Evolutionary conservation across 2,888 invertebrate genomes (phyloP), one percentile per base, ranked within the genome.

Genomic region (Zhuqinia jingwanae): DNA sequence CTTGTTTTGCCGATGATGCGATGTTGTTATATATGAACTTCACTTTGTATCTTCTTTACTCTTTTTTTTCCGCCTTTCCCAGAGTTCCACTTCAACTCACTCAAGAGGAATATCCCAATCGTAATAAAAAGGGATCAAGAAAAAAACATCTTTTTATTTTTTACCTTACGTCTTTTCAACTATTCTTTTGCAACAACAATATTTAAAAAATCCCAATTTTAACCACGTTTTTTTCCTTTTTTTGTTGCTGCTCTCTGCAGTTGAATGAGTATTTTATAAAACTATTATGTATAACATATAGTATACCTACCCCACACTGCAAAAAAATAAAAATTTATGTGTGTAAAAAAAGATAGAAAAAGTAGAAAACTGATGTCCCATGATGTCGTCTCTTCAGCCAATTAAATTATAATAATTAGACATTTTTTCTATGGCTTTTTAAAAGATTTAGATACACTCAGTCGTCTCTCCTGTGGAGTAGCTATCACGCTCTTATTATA

Each of bases 341-440:
- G n/a, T n/a, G n/a, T n/a, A n/a, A 36, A 8, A 36, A 36, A 36
- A 36, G 3, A 36, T 36, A 30, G n/a, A 30, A 25, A 5, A 3
- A 2, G 45, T n/a, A n/a, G n/a, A n/a, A n/a, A n/a, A n/a, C n/a
- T 47, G 70, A 73, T 73, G 47, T 73, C 76, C 76, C 58, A 58
- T 42, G 58, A 58, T 50, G 47, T 25, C 53, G 42, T 79, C 65
- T 47, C 27, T 17, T 17, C 50, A 70, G 70, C 68, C 68, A 80
- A 80, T 80, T 80, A 80, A 80, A 80, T 80, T 80, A 80, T 80
- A 80, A 80, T 80, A 80, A 80, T 80, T 80, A 80, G 70, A 80
- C 70, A 73, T n/a, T 73, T 73, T 73, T 50, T 73, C 11, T 45
- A 47, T 50, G 47, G 47, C 50, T 53, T 30, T 56, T 76, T 76